Evolutionary conservation across 2,113 vertebrate species (phyloP), one percentile per base, ranked within the genome.

Genomic region (Ictalurus punctatus): DNA sequence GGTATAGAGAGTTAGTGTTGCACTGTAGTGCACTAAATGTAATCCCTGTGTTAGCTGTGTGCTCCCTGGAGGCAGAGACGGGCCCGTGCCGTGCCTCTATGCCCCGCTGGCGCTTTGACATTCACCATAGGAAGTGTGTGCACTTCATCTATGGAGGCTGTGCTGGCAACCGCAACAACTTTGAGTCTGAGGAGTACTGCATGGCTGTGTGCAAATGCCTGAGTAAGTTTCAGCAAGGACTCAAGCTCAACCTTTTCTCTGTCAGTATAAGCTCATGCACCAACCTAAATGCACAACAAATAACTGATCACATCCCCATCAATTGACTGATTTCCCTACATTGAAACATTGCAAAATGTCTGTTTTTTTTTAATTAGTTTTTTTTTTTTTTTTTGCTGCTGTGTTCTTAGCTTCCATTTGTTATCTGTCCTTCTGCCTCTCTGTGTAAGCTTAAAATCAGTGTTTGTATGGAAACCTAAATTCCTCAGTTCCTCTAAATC

Each of bases 81-180:
- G 98, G 98, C 93, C 98, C 97, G 92, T 99, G 98, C 96, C 97
- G 97, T 85, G 98, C 97, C 93, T 96, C 96, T 96, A 97, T 98
- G 96, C 96, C 97, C 89, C 98, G 98, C 94, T 99, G 98, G 98
- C 97, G 97, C 96, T 99, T 98, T 95, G 96, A 99, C 95, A 87
- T 96, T 94, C 95, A 93, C 95, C 97, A 97, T 96, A 96, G 95
- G 95, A 99, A 97, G 93, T 99, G 98, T 89, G 90, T 96, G 94
- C 97, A 95, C 94, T 99, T 99, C 97, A 96, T 97, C 94, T 99
- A 99, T 91, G 98, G 98, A 93, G 98, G 98, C 97, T 99, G 98
- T 87, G 97, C 96, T 93, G 98, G 98, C 95, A 99, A 99, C 97
- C 97, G 97, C 96, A 99, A 99, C 97, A 99, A 99, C 97, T 99